Conservation (phyloP, 2,888 invertebrate species). For the Agonopterix heracliana region DNA sequence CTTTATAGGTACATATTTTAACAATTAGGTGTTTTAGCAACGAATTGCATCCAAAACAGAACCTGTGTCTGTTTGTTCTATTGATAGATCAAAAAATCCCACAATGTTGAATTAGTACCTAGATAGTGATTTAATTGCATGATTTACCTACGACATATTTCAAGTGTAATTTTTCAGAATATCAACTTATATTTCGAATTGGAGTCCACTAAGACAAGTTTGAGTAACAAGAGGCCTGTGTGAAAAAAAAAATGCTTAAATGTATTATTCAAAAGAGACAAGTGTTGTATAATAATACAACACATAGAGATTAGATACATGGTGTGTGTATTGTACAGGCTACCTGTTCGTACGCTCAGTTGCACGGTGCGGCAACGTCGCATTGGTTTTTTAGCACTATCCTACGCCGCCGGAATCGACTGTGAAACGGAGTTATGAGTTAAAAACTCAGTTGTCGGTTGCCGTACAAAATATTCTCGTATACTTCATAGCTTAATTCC, state of each 20-base stretch:
- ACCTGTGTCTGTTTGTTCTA: too few relatives aligned
- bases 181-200: slow-evolving; percentile 29
- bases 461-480: too few relatives aligned
- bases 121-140: not conserved
- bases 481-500: too few relatives aligned
- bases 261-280: slow-evolving; percentile 46
- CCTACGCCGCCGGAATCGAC: slow-evolving; percentile 55
- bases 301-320: slow-evolving; percentile 26
- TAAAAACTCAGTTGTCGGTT: too few relatives aligned
- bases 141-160: not conserved
- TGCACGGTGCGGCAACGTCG: slow-evolving; percentile 73
- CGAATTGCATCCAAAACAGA: not conserved
- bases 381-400: slow-evolving; percentile 61
- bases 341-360: slow-evolving; percentile 63
- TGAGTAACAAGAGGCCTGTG: slow-evolving; percentile 57
- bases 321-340: slow-evolving; percentile 57
- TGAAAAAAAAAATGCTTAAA: slow-evolving; percentile 25
- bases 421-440: slow-evolving; percentile 12
- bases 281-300: slow-evolving; percentile 62
- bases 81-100: too few relatives aligned
- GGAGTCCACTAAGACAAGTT: slow-evolving; percentile 43
- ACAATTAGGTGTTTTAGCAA: not conserved
- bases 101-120: too few relatives aligned
- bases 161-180: not conserved
- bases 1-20: not conserved